phyloP scores from a whole-genome alignment of 2,888 invertebrate species.

The Agonopterix alstromeriana region DNA sequence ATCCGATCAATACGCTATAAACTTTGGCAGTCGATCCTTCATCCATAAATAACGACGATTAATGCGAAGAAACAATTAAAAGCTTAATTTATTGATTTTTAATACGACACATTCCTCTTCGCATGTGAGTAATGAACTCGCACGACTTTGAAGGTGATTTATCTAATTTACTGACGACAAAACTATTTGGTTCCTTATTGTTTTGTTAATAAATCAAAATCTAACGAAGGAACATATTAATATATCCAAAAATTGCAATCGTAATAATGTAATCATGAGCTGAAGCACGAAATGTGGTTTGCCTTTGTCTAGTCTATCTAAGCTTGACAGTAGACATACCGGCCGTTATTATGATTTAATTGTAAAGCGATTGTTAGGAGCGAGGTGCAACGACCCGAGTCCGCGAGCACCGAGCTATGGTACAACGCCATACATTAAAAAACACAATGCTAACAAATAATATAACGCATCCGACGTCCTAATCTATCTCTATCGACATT shows the following conservation, averaged over 20 bases:
- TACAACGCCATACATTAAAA: conserved; percentile 8
- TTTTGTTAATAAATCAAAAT: no score
- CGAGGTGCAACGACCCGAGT: conserved; percentile 16
- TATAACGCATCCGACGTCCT: no score
- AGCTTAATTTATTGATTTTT: conserved; percentile 5
- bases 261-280: no score
- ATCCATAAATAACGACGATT: conserved; percentile 9
- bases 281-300: no score
- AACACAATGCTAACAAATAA: conserved; percentile 7
- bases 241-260: no score
- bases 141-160: no score
- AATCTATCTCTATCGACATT: not conserved
- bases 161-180: no score
- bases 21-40: conserved; percentile 13
- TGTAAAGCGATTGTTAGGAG: conserved; percentile 19
- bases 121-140: no score
- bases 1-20: conserved; percentile 13
- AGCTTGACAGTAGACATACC: not conserved
- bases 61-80: conserved; percentile 4
- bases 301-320: not conserved
- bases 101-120: no score
- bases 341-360: conserved; percentile 15
- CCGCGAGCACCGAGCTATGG: conserved; percentile 1
- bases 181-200: no score
- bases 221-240: no score